Evolutionary conservation across 2,888 invertebrate species (phyloP).

Genomic region (Theretra japonica): DNA sequence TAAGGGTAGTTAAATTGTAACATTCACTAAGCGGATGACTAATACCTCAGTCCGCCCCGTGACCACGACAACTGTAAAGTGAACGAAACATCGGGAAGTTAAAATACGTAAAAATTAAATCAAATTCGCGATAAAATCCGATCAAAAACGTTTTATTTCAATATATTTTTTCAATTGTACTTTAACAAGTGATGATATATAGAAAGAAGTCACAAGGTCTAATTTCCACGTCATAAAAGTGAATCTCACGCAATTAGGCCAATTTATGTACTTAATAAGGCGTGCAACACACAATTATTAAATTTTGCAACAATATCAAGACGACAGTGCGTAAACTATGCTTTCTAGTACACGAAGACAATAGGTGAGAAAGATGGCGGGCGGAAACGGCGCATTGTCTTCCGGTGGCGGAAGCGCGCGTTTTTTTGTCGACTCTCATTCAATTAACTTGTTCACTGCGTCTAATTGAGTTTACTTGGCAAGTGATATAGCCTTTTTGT

Average conservation of each 20-base stretch:
- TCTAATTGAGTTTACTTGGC: constrained; percentile 25
- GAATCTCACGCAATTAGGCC: neutral
- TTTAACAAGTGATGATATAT: too few species aligned
- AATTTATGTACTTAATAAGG: neutral
- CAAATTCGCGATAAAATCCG: too few species aligned
- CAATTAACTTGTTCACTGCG: constrained; percentile 40
- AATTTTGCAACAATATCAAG: constrained; percentile 32
- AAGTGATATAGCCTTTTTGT: constrained; percentile 3
- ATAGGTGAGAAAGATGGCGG: constrained; percentile 59
- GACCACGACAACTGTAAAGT: too few species aligned
- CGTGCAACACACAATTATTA: neutral
- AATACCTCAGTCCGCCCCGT: too few species aligned
- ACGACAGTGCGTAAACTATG: constrained; percentile 37
- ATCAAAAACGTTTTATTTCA: too few species aligned
- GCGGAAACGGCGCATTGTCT: constrained; percentile 50
- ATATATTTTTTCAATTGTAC: too few species aligned
- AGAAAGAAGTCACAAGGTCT: too few species aligned
- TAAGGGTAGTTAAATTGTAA: too few species aligned
- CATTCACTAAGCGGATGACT: too few species aligned
- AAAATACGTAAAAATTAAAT: too few species aligned
- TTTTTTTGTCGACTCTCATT: constrained; percentile 44
- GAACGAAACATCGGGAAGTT: too few species aligned
- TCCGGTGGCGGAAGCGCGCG: constrained; percentile 48
- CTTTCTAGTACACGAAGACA: constrained; percentile 57
- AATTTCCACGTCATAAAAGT: neutral